These are phyloP conservation scores for Glaucomys volans DNA, from an alignment of 2,113 vertebrate genomes.

Conservation along the genomic window DNA sequence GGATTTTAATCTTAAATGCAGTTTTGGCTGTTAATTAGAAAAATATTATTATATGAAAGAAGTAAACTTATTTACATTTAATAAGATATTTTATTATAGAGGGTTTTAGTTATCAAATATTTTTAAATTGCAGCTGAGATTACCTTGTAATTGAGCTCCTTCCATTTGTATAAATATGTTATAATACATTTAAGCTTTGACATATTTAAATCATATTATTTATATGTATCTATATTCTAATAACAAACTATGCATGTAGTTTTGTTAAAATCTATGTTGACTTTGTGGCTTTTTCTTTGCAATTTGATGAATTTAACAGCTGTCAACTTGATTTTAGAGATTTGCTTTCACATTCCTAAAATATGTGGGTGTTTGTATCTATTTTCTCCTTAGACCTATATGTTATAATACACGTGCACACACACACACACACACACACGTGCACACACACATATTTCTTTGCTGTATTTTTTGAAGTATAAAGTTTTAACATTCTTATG, in stretches of 20 bases:
- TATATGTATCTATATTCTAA: neutral
- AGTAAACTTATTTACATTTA: neutral
- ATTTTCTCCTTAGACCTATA: neutral
- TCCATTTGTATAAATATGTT: neutral
- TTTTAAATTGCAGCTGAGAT: slow-evolving; percentile 11
- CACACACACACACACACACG: neutral
- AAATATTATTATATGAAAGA: slow-evolving; percentile 15
- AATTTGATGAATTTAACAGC: neutral
- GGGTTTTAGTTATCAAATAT: neutral
- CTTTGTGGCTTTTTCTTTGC: neutral
- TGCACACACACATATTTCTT: neutral
- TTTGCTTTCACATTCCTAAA: neutral
- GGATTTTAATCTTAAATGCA: neutral
- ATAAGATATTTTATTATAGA: neutral
- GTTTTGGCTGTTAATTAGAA: neutral
- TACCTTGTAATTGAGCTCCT: neutral
- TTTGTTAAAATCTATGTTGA: neutral
- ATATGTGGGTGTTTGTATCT: neutral
- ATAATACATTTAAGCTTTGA: neutral
- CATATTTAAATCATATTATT: neutral
- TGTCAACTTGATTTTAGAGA: neutral
- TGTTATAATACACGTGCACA: neutral
- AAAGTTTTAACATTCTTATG: neutral
- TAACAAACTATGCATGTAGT: neutral
- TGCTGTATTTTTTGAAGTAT: neutral